Percentiles rank a stretch among this genome's conserved stretches.
Conservation (phyloP, 2,113 vertebrate species). For the Eulacestoma nigropectus region DNA sequence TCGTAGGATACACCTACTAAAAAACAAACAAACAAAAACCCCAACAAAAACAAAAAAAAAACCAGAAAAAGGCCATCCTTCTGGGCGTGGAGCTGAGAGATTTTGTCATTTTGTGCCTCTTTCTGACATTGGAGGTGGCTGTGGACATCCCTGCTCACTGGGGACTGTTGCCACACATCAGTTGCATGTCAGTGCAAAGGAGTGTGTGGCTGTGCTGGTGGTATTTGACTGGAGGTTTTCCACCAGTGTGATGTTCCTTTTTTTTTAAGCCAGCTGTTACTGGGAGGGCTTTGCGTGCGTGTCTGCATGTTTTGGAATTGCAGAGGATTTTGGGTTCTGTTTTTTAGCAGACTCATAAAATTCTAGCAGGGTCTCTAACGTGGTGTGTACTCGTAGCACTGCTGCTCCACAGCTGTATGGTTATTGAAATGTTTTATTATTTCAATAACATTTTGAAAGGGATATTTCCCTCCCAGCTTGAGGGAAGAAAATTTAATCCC, state of each 20-base stretch:
- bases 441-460: conserved; percentile 50
- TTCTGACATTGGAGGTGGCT: background rate
- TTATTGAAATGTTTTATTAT: conserved; percentile 65
- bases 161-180: background rate
- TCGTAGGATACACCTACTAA: background rate
- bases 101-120: background rate
- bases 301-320: background rate
- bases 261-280: background rate
- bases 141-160: background rate
- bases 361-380: conserved; percentile 35
- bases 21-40: too few relatives aligned
- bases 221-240: background rate
- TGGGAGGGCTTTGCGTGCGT: background rate
- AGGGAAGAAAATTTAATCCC: conserved; percentile 25
- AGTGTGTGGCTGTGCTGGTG: background rate
- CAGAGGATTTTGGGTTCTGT: conserved; percentile 11
- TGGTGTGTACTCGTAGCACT: background rate
- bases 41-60: background rate
- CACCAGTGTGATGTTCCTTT: background rate
- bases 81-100: background rate
- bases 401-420: conserved; percentile 47
- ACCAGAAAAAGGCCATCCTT: background rate
- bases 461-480: conserved; percentile 28
- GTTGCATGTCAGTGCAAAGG: background rate
- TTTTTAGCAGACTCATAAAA: conserved; percentile 36